phyloP scores from a whole-genome alignment of 2,113 vertebrate genomes.

The Equus quagga region DNA sequence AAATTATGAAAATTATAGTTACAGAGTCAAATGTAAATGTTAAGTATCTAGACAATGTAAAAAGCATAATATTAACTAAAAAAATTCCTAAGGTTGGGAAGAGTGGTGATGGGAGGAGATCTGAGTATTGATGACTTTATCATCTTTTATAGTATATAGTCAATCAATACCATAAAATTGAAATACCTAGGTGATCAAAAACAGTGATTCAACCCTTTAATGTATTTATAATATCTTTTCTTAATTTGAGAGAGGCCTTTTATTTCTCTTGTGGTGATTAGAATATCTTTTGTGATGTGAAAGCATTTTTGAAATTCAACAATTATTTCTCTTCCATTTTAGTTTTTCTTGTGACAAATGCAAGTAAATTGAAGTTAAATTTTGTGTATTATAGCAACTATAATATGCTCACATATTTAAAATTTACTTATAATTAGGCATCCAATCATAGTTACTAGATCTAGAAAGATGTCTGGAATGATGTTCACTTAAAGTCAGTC shows the following conservation, averaged over 20 bases:
- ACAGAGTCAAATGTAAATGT: not conserved
- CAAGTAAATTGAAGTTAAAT: not conserved
- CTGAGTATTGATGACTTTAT: not conserved
- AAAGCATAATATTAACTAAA: not conserved
- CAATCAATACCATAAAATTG: not conserved
- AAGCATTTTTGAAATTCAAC: not conserved
- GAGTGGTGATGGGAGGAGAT: not conserved
- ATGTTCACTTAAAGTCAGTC: not conserved
- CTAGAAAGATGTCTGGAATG: not conserved
- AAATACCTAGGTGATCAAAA: constrained; percentile 5
- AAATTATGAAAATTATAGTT: not conserved
- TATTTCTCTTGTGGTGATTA: not conserved
- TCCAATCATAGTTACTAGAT: not conserved
- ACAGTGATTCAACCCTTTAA: not conserved
- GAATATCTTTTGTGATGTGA: not conserved
- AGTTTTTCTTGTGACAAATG: not conserved
- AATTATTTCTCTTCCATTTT: not conserved
- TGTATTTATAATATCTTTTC: not conserved
- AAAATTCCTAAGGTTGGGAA: not conserved
- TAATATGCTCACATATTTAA: not conserved
- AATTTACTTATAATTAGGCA: not conserved
- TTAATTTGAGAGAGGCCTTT: not conserved
- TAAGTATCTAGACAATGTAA: not conserved
- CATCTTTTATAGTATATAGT: not conserved
- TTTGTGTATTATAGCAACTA: not conserved